Conservation (phyloP, 2,888 invertebrate genomes). For the Saturnia japonica region DNA sequence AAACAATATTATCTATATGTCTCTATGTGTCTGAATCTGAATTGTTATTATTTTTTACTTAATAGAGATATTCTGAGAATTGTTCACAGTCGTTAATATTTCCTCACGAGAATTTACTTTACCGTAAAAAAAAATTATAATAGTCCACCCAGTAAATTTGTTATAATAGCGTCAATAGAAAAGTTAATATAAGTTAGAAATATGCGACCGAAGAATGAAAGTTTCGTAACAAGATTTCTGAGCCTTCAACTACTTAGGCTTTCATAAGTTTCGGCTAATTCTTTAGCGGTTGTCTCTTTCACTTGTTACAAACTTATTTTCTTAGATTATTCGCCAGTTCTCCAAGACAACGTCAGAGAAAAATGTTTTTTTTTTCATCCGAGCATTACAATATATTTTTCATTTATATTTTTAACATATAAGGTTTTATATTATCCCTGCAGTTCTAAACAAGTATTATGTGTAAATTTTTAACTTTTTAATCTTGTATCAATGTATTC, state of each 20-base stretch:
- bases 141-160: neutral
- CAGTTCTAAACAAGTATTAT: too few relatives aligned
- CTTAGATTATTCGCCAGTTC: neutral
- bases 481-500: too few relatives aligned
- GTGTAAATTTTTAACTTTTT: too few relatives aligned
- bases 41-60: too few relatives aligned
- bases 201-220: neutral
- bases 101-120: neutral
- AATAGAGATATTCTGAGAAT: too few relatives aligned
- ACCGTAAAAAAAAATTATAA: neutral
- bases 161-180: neutral
- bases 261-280: neutral
- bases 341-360: too few relatives aligned
- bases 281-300: constrained; percentile 3
- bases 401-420: too few relatives aligned
- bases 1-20: too few relatives aligned
- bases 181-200: constrained; percentile 1
- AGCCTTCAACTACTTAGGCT: neutral
- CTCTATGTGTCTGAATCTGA: too few relatives aligned
- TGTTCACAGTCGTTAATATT: neutral
- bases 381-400: too few relatives aligned
- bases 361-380: too few relatives aligned
- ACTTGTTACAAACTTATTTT: neutral
- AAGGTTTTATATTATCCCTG: too few relatives aligned
- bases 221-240: neutral